Base-by-base conservation (phyloP, 1,140 invertebrate genomes). In the Drosophila orosa region DNA sequence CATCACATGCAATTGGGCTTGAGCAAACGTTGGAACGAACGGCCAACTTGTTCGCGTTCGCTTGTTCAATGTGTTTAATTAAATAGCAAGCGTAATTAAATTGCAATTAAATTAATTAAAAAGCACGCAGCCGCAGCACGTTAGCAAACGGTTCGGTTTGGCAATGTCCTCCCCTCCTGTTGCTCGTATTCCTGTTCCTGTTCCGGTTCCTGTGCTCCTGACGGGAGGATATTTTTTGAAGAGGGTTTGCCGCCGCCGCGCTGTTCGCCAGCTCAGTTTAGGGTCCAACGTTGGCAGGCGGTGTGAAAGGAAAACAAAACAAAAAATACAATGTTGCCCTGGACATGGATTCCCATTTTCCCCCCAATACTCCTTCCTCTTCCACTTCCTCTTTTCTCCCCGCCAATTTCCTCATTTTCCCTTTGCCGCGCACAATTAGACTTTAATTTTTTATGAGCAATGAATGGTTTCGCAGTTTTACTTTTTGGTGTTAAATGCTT, bases 11-110 rank as follows among this genome's bases (percentile, higher is more conserved):
- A 58, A 71, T 71, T 58, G 68, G 54, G 52, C 61, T 68, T 68
- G 65, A 68, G 65, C 61, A 68, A 66, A 68, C 60, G 61, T 50
- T 29, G 40, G 22, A 65, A 45, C 39, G 37, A 66, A 68, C 65
- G 65, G 65, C 61, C 45, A 68, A 68, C 65, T 68, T 68, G 65
- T 66, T 68, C 65, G 60, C 65, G 39, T 59, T 67, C 61, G 72
- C 74, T 76, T 76, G 47, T 82, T 60, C 80, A 87, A 87, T 87
- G 86, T 90, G 81, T 89, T 91, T 90, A 91, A 90, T 90, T 90
- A 90, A 90, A 90, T 90, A 91, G 89, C 89, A 90, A 91, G 89
- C 89, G 89, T 90, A 90, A 90, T 90, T 90, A 90, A 91, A 91
- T 89, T 71, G 80, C 89, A 90, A 90, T 90, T 90, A 90, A 90